Evolutionary conservation across 2,113 vertebrate species (phyloP).

Genomic region (Silurus meridionalis): DNA sequence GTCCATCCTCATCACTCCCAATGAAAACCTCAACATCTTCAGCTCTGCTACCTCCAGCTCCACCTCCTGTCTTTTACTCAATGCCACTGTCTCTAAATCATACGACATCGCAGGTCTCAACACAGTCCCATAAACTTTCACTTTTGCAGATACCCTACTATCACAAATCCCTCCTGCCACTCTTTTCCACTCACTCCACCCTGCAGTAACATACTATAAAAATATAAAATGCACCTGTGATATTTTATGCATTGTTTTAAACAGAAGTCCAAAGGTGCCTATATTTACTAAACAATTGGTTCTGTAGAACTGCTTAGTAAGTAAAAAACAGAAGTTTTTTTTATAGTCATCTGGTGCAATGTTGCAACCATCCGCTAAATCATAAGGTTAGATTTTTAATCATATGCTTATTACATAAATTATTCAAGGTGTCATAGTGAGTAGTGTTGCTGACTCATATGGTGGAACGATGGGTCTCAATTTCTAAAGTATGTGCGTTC

Average conservation of each 20-base stretch:
- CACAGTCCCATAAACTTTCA: too few relatives aligned
- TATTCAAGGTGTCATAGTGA: background rate
- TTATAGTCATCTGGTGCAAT: background rate
- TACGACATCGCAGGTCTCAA: too few relatives aligned
- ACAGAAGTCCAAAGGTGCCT: background rate
- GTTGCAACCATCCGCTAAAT: background rate
- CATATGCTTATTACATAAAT: background rate
- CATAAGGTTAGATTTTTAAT: background rate
- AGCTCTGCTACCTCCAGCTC: too few relatives aligned
- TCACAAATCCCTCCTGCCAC: too few relatives aligned
- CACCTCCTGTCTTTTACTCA: too few relatives aligned
- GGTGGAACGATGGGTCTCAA: background rate
- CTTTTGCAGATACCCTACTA: too few relatives aligned
- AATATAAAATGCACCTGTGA: background rate
- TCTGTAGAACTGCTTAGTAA: background rate
- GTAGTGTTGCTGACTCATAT: background rate
- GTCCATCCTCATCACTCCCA: too few relatives aligned
- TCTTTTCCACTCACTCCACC: too few relatives aligned
- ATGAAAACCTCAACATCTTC: too few relatives aligned
- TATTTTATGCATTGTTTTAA: background rate
- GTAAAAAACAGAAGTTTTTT: background rate
- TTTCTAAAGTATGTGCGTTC: background rate
- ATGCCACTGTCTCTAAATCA: too few relatives aligned
- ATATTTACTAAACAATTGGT: background rate
- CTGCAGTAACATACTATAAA: background rate